Conservation (phyloP, 1,140 invertebrate species). For the Panonychus citri region DNA sequence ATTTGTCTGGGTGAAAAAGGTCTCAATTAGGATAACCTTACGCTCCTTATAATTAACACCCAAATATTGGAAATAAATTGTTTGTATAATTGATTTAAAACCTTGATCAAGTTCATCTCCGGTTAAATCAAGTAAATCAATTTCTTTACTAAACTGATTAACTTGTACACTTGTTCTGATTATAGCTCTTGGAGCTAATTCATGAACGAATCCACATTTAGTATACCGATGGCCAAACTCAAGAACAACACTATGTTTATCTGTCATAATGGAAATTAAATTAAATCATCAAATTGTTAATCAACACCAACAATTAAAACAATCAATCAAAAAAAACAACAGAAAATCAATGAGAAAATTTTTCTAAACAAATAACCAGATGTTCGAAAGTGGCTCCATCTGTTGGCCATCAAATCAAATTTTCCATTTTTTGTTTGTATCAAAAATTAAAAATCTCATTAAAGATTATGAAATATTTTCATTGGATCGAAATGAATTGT, state of each 20-base stretch:
- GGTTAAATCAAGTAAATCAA: conserved; percentile 41
- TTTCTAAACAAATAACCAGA: no score
- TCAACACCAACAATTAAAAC: no score
- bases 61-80: conserved; percentile 66
- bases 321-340: no score
- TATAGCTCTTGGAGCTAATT: conserved; percentile 61
- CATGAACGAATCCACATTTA: conserved; percentile 83
- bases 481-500: no score
- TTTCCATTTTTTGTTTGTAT: no score
- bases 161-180: conserved; percentile 41
- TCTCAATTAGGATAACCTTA: conserved; percentile 70
- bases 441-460: no score
- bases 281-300: no score
- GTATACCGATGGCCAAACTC: conserved; percentile 80
- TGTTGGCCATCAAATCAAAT: no score
- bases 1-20: conserved; percentile 69
- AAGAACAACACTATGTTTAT: conserved; percentile 64
- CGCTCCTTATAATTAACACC: conserved; percentile 78
- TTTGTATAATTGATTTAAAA: conserved; percentile 65
- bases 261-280: conserved; percentile 17
- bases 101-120: conserved; percentile 56
- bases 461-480: no score
- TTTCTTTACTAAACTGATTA: not conserved
- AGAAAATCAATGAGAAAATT: no score
- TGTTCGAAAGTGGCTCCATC: no score